Evolutionary conservation across 1,140 invertebrate species (phyloP).

Genomic region (Adelges cooleyi): DNA sequence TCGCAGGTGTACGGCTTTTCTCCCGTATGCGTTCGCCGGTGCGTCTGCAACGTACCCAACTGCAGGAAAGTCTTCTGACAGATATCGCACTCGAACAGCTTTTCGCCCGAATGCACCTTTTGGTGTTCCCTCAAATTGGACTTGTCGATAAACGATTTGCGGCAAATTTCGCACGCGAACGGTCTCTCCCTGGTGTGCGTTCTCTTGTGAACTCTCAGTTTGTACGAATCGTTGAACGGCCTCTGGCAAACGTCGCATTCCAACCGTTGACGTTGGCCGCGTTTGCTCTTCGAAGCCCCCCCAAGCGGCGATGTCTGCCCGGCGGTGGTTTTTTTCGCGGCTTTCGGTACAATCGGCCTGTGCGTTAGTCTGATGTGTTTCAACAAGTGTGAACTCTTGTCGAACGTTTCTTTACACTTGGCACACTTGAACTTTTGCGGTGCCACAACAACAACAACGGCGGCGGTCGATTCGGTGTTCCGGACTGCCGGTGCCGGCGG

Average conservation of each 20-base stretch:
- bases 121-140: conserved; percentile 41
- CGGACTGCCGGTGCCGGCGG: too few species aligned
- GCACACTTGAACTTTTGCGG: conserved; percentile 4
- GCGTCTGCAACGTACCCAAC: conserved; percentile 58
- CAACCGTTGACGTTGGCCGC: not conserved
- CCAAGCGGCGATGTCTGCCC: too few species aligned
- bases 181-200: too few species aligned
- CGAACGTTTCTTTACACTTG: conserved; percentile 15
- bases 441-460: not conserved
- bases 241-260: conserved; percentile 12
- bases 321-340: not conserved
- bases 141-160: conserved; percentile 13
- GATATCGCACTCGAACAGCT: conserved; percentile 41
- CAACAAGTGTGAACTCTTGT: not conserved
- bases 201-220: conserved; percentile 23
- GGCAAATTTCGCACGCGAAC: conserved; percentile 1
- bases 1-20: conserved; percentile 52
- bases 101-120: conserved; percentile 40
- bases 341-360: not conserved
- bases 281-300: not conserved
- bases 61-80: conserved; percentile 54
- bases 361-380: conserved; percentile 12
- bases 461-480: too few species aligned
- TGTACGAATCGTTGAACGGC: conserved; percentile 3
- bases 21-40: conserved; percentile 57